Base-by-base conservation (phyloP, 2,113 vertebrate genomes). In the Setophaga kirtlandii region DNA sequence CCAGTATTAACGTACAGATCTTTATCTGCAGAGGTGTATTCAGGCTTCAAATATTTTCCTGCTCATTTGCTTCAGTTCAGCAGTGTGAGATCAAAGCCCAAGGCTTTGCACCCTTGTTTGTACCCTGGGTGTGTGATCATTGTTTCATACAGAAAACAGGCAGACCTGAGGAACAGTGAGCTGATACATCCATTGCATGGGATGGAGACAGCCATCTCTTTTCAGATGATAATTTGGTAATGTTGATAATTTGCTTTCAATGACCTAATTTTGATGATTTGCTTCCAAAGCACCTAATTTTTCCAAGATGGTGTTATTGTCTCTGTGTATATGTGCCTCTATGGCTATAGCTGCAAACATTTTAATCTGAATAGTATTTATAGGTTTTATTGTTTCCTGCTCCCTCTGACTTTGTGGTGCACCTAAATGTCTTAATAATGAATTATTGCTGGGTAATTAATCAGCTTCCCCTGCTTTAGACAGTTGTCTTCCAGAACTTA, bases 391-490 rank as follows among this genome's bases (percentile, higher is more conserved):
- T 78, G 24, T 71, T 39, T 83, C 11, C n/a, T 87, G 33, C 8
- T 87, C 39, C 39, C 56, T 65, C 41, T 95, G 81, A 89, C 44
- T 94, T 60, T 74, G 47, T 65, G 75, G 60, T 89, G 55, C 19
- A 86, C 30, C 64, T 83, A 59, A 42, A 46, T 76, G 33, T 76
- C 25, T 79, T 65, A 53, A 58, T 76, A 68, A 83, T 73, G 67
- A 97, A 47, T 94, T 69, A 90, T 75, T 82, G 60, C 47, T 65
- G 70, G 28, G n/a, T 89, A 95, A 95, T 97, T 91, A 95, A 92
- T 96, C 93, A 94, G 27, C 42, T 71, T 81, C n/a, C 77, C 24
- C n/a, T 64, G 28, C 33, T 89, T 97, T 71, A 94, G 30, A 77
- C 49, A 87, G 7, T 63, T 83, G 46, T n/a, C 58, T 94, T 23